These are phyloP conservation scores for Potamarius usumacintae DNA, from an alignment of 2,113 vertebrate species.

Conservation along the genomic window DNA sequence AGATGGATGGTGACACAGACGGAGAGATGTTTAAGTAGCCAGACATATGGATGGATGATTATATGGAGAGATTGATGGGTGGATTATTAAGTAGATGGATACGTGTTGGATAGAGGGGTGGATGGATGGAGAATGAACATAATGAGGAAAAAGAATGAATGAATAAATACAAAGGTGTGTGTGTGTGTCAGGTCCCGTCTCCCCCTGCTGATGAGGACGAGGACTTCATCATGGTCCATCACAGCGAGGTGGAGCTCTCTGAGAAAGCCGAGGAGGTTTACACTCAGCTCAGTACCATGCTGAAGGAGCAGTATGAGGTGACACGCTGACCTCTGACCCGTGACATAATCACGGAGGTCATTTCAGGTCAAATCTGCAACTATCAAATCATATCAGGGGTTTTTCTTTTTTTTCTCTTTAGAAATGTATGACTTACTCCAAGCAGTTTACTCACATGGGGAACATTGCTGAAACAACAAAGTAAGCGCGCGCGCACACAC, in stretches of 20 bases:
- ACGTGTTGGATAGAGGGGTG: not conserved
- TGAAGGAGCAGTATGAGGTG: conserved; percentile 90
- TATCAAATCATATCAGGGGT: not conserved
- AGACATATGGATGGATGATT: not conserved
- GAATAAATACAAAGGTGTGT: not conserved
- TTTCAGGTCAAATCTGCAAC: not conserved
- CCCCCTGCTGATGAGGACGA: conserved; percentile 88
- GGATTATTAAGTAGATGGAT: not conserved
- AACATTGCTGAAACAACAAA: conserved; percentile 87
- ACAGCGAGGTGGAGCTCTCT: conserved; percentile 83
- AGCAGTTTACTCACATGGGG: conserved; percentile 93
- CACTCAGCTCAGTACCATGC: conserved; percentile 81
- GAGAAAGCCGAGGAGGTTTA: conserved; percentile 89
- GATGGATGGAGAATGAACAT: not conserved
- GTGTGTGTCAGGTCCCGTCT: conserved; percentile 81
- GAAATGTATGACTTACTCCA: conserved; percentile 91
- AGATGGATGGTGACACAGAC: not conserved
- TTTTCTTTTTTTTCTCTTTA: conserved; percentile 59
- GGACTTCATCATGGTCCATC: conserved; percentile 91
- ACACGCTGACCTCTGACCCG: not conserved
- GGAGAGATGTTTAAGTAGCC: too few relatives aligned
- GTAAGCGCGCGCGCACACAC: conserved; percentile 69
- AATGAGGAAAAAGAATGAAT: not conserved
- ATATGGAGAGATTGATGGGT: not conserved
- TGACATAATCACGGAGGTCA: not conserved